These are phyloP conservation scores for Netelia fuscicornis DNA, from an alignment of 2,888 invertebrate genomes.

Conservation along the genomic window DNA sequence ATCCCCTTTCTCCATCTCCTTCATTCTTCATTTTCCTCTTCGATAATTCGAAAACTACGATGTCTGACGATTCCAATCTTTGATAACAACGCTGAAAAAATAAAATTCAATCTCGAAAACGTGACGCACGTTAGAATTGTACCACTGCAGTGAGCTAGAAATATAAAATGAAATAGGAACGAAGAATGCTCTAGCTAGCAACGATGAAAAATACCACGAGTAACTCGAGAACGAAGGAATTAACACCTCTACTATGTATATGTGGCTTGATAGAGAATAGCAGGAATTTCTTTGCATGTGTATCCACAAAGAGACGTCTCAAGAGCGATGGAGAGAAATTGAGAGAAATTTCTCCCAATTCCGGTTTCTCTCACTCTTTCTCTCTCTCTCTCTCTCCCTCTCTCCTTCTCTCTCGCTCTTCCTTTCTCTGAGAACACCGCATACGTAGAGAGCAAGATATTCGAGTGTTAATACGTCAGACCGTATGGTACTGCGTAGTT, in stretches of 20 bases:
- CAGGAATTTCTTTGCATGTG: background rate
- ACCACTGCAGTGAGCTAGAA: background rate
- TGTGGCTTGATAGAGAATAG: background rate
- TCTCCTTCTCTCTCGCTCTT: no score
- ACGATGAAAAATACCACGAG: background rate
- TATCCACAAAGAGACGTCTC: background rate
- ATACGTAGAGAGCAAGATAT: conserved; percentile 17
- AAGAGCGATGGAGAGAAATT: background rate
- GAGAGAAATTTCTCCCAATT: background rate
- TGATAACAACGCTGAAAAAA: conserved; percentile 17
- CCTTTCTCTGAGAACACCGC: background rate
- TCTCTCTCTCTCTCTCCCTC: no score
- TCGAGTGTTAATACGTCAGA: conserved; percentile 27
- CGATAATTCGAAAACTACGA: conserved; percentile 11
- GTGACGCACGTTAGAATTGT: conserved; percentile 51
- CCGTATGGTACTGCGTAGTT: conserved; percentile 13
- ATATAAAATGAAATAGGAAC: background rate
- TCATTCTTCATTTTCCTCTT: conserved; percentile 17
- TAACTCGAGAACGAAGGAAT: background rate
- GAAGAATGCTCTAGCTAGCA: background rate
- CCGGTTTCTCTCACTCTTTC: background rate
- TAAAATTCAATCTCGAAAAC: conserved; percentile 42
- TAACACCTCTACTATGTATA: background rate
- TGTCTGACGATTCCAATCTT: background rate
- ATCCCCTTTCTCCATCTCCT: conserved; percentile 5